phyloP scores from a whole-genome alignment of 1,140 invertebrate species.

The Rhynchophorus ferrugineus region DNA sequence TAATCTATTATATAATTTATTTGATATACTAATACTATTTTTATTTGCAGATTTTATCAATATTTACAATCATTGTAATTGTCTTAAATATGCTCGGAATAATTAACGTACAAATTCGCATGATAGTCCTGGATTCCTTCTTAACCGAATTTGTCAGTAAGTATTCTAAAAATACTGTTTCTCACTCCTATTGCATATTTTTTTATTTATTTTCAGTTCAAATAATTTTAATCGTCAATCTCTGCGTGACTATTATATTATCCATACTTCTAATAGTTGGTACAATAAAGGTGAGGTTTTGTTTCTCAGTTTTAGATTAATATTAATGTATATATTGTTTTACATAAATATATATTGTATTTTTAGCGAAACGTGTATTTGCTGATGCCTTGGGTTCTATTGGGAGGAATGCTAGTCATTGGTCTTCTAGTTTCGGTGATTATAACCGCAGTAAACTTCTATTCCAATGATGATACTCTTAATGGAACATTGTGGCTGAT shows the following conservation, averaged over 20 bases:
- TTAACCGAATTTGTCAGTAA: conserved; percentile 44
- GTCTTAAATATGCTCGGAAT: conserved; percentile 39
- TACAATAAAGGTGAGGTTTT: conserved; percentile 55
- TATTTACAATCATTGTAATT: conserved; percentile 49
- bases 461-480: conserved; percentile 50
- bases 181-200: conserved; percentile 1
- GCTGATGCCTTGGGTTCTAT: conserved; percentile 74
- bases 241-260: conserved; percentile 74
- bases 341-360: no score
- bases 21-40: no score
- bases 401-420: conserved; percentile 67
- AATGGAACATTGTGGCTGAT: conserved; percentile 54
- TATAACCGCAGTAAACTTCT: conserved; percentile 65
- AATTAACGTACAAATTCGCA: conserved; percentile 54
- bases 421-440: conserved; percentile 65
- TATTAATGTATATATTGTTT: conserved; percentile 4
- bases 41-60: conserved; percentile 48
- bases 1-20: no score
- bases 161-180: conserved; percentile 14
- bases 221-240: conserved; percentile 70
- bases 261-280: conserved; percentile 67
- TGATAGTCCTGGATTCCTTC: conserved; percentile 56
- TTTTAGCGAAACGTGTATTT: conserved; percentile 65
- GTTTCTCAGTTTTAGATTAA: neutral
- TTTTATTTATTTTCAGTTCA: conserved; percentile 49